Percentiles rank a stretch among this genome's conserved stretches.
phyloP scores from a whole-genome alignment of 2,888 invertebrate species.

The Mactromeris polynyma region DNA sequence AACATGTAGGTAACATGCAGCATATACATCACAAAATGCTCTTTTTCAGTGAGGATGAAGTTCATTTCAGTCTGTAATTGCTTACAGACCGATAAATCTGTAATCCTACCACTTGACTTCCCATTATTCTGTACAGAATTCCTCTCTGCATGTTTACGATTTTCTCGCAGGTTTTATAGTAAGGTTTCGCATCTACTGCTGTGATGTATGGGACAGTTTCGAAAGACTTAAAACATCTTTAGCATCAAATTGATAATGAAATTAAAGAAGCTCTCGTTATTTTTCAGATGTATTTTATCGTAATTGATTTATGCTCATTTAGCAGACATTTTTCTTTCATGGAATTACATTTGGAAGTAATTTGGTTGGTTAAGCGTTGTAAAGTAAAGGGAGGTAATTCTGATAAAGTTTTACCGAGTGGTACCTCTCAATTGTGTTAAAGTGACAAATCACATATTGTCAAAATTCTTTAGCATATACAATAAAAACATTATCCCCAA shows the following conservation, averaged over 20 bases:
- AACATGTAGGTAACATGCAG: neutral
- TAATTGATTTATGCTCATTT: conserved; percentile 11
- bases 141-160: conserved; percentile 19
- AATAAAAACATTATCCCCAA: neutral
- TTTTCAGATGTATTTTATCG: neutral
- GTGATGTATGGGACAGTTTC: conserved; percentile 24
- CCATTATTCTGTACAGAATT: conserved; percentile 21
- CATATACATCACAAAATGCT: neutral
- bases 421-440: neutral
- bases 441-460: neutral
- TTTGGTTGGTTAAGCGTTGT: neutral
- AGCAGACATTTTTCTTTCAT: conserved; percentile 18
- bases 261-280: conserved; percentile 7
- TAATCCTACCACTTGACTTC: conserved; percentile 37
- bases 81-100: conserved; percentile 55
- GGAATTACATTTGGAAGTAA: neutral
- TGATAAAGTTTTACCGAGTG: neutral
- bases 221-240: conserved; percentile 13
- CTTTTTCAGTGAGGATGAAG: neutral
- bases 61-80: conserved; percentile 36
- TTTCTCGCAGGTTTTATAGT: conserved; percentile 12
- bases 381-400: conserved; percentile 1
- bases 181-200: conserved; percentile 18
- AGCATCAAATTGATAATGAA: conserved; percentile 20
- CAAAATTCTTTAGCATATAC: neutral